A percentile compares a stretch with the other conserved stretches of the same genome.
Conservation (phyloP, 2,888 invertebrate species). For the Liposcelis brunnea region DNA sequence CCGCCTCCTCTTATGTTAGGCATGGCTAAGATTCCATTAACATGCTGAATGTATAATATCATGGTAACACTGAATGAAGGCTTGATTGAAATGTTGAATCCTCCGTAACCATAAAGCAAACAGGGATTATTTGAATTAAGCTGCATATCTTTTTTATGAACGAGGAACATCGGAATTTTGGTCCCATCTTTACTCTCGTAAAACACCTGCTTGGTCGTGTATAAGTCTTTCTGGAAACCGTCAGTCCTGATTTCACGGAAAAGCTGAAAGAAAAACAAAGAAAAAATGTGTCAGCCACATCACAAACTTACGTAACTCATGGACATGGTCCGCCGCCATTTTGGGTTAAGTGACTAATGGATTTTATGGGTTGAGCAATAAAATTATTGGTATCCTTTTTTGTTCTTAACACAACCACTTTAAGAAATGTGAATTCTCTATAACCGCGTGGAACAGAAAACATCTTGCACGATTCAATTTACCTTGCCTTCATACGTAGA, state of each 20-base stretch:
- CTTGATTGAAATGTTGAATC: slow-evolving; percentile 83
- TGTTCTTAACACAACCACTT: no score
- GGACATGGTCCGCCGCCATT: no score
- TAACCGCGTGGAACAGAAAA: no score
- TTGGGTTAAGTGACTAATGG: no score
- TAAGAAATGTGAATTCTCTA: no score
- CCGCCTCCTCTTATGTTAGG: slow-evolving; percentile 95
- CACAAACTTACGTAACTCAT: neutral
- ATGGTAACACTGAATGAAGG: slow-evolving; percentile 79
- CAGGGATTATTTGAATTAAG: slow-evolving; percentile 60
- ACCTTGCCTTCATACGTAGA: no score
- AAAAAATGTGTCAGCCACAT: neutral
- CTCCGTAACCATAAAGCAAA: slow-evolving; percentile 90
- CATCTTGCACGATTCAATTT: no score
- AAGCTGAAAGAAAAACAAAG: slow-evolving; percentile 32
- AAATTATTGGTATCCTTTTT: no score
- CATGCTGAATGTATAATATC: slow-evolving; percentile 74
- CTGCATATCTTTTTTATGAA: slow-evolving; percentile 53
- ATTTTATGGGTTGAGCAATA: no score
- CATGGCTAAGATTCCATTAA: slow-evolving; percentile 75
- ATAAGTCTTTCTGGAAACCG: slow-evolving; percentile 59
- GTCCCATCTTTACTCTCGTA: slow-evolving; percentile 86
- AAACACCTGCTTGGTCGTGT: slow-evolving; percentile 78
- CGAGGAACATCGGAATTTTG: slow-evolving; percentile 90
- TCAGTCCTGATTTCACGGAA: slow-evolving; percentile 73